phyloP scores from a whole-genome alignment of 2,113 vertebrate genomes.

The Balaeniceps rex region DNA sequence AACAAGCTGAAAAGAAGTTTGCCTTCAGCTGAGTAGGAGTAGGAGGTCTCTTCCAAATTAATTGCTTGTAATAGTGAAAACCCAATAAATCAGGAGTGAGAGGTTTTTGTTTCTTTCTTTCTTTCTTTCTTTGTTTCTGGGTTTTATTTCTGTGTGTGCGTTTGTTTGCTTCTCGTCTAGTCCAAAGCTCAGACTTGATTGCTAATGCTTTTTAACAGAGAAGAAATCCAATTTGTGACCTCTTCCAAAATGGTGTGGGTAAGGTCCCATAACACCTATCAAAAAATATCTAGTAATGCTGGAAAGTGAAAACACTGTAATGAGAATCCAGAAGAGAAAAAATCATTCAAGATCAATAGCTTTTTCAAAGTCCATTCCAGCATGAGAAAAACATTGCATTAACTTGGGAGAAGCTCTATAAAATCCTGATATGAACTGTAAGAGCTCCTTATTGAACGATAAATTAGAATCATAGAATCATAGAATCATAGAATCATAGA shows the following conservation, averaged over 20 bases:
- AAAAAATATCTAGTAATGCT: neutral
- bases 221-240: neutral
- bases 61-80: neutral
- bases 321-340: neutral
- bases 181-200: neutral
- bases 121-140: neutral
- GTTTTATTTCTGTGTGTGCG: neutral
- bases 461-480: neutral
- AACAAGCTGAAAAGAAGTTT: neutral
- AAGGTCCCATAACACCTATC: neutral
- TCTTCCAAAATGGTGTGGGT: neutral
- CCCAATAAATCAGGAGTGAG: neutral
- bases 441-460: neutral
- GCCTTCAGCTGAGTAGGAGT: neutral
- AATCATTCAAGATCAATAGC: conserved; percentile 8
- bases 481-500: neutral
- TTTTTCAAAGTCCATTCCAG: neutral
- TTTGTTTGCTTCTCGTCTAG: neutral
- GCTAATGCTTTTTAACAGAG: neutral
- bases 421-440: conserved; percentile 29
- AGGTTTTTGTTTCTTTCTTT: neutral
- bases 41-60: neutral
- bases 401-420: conserved; percentile 33
- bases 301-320: neutral
- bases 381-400: conserved; percentile 36